Evolutionary conservation across 2,797 vertebrate genomes (phyloP).

Genomic region (Sebastes baramenuke): DNA sequence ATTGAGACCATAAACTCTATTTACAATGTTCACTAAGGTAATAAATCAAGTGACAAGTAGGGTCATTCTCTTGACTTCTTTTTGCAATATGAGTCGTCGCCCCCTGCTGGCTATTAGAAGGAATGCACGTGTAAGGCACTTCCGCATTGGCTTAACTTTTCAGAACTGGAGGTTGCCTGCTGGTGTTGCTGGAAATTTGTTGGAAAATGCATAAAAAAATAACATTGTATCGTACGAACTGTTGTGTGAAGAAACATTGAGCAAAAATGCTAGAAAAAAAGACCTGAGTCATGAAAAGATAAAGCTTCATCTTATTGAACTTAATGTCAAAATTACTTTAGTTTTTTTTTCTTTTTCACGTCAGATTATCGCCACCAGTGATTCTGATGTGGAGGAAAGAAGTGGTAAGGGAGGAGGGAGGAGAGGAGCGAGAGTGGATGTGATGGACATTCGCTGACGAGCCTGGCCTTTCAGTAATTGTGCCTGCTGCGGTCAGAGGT

Average conservation of each 20-base stretch:
- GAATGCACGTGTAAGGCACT: neutral
- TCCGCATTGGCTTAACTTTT: too few relatives aligned
- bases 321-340: constrained; percentile 9
- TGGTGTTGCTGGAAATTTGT: too few relatives aligned
- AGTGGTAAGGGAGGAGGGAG: neutral
- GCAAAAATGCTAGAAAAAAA: neutral
- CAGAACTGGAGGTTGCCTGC: too few relatives aligned
- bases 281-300: constrained; percentile 5
- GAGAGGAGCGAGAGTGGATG: constrained; percentile 19
- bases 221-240: too few relatives aligned
- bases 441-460: constrained; percentile 73
- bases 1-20: too few relatives aligned
- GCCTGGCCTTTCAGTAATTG: constrained; percentile 81
- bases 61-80: too few relatives aligned
- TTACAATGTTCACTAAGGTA: too few relatives aligned
- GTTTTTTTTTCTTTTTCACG: constrained; percentile 4
- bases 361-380: neutral
- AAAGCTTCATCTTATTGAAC: constrained; percentile 41
- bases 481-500: constrained; percentile 69
- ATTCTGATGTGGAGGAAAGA: constrained; percentile 12
- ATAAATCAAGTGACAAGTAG: too few relatives aligned
- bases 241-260: too few relatives aligned
- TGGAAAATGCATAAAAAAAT: too few relatives aligned
- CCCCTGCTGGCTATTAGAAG: neutral
- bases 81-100: neutral